phyloP scores from a whole-genome alignment of 2,797 vertebrate species.

The Champsocephalus gunnari region DNA sequence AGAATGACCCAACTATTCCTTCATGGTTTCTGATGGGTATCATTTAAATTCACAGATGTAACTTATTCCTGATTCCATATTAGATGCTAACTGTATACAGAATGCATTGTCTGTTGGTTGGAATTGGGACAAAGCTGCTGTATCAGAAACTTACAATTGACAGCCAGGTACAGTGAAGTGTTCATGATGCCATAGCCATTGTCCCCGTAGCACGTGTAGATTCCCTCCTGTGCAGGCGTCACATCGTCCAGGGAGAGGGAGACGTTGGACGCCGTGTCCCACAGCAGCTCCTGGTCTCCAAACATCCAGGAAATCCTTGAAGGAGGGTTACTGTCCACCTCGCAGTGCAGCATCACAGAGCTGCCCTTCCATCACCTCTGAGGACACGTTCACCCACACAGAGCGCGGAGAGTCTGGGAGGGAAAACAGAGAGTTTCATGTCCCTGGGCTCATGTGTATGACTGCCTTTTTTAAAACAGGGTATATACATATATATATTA shows the following conservation, averaged over 20 bases:
- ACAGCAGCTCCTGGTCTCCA: slow-evolving; percentile 83
- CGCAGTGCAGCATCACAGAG: slow-evolving; percentile 88
- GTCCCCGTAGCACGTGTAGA: slow-evolving; percentile 91
- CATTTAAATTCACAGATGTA: not conserved
- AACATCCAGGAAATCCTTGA: slow-evolving; percentile 89
- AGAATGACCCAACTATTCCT: not conserved
- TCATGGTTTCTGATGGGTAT: not conserved
- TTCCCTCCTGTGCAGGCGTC: slow-evolving; percentile 85
- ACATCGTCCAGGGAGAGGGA: slow-evolving; percentile 86
- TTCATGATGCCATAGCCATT: slow-evolving; percentile 91
- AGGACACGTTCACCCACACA: slow-evolving; percentile 90
- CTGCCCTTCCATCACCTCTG: slow-evolving; percentile 92
- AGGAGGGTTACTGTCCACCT: slow-evolving; percentile 91
- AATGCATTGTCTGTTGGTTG: not conserved
- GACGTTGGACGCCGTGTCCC: slow-evolving; percentile 86
- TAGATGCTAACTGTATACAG: not conserved
- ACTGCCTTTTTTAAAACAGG: not conserved
- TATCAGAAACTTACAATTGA: slow-evolving; percentile 88
- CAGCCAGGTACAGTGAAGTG: slow-evolving; percentile 88
- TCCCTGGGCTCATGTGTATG: not conserved
- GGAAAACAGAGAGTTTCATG: not conserved
- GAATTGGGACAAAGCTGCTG: not conserved
- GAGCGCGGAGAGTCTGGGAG: slow-evolving; percentile 86
- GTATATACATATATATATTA: not conserved
- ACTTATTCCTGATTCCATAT: not conserved